Evolutionary conservation across 2,797 vertebrate species (phyloP).

Genomic region (Ceyx erithaca): DNA sequence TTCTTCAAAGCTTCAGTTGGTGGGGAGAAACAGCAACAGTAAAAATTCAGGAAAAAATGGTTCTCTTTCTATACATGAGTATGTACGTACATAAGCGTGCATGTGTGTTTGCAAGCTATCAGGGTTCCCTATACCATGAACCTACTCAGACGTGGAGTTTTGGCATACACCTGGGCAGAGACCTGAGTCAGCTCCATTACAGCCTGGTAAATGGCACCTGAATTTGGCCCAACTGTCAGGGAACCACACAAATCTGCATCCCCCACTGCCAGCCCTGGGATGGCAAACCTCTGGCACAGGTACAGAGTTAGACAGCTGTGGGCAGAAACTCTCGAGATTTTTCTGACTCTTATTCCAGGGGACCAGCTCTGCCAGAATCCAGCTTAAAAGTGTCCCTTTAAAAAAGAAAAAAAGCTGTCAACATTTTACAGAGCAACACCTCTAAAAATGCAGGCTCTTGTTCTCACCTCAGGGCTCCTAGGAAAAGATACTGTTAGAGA

Average conservation of each 20-base stretch:
- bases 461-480: background rate
- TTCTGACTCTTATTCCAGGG: background rate
- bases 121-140: background rate
- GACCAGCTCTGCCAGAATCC: background rate
- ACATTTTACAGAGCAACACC: background rate
- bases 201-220: background rate
- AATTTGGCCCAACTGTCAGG: background rate
- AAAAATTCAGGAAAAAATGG: background rate
- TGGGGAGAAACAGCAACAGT: background rate
- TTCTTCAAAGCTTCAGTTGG: background rate
- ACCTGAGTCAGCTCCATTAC: background rate
- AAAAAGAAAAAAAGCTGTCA: background rate
- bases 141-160: background rate
- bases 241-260: accelerated
- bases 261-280: accelerated
- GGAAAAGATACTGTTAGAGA: background rate
- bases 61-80: accelerated
- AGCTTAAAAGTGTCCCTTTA: background rate
- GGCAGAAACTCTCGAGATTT: background rate
- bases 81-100: too few relatives aligned
- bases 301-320: background rate
- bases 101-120: accelerated
- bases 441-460: background rate
- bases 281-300: too few relatives aligned
- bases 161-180: background rate